Evolutionary conservation across 2,113 vertebrate species (phyloP), one percentile per base, ranked within the genome.

Genomic region (Gopherus flavomarginatus): DNA sequence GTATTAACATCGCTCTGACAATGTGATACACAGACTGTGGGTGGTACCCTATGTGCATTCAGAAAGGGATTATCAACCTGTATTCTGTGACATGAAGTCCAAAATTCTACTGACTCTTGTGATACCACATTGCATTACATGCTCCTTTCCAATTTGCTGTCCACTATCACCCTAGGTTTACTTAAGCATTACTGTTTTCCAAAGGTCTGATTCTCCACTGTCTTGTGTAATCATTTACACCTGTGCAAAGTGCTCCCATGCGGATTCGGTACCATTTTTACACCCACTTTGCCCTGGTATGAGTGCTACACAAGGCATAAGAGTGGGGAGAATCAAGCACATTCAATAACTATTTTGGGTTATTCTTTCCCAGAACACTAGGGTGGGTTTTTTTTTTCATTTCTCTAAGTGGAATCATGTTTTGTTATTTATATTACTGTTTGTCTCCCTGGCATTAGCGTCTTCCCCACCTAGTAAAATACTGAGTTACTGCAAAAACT

Each of bases 101-200:
- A 47, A 26, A 47, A 22, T 72, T 35, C 7, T 65, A 65, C 31
- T 65, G 62, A n/a, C 31, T 38, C 65, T 72, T 72, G 75, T 78
- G 72, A 13, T 6, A 0, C 75, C 57, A 57, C 1, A 0, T 22
- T 77, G 21, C 50, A 19, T 22, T 0, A 0, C 72, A 78, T 5
- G 1, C 42, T 31, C 72, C 56, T 85, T 75, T 85, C 0, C 1
- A 9, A 2, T 47, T 88, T 78, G 86, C 56, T 83, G 78, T 50
- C 75, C 77, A 19, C 0, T 77, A 0, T 49, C 11, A 92, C 38
- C 65, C 38, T 65, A 42, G 53, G 86, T 78, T 78, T 47, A 26
- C 13, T 42, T 27, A 8, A 44, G 42, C 42, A 47, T 78, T 78
- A 27, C 75, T 78, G 22, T 78, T 78, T 47, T 78, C 42, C 75